Percentiles rank a stretch among this genome's conserved stretches.
Evolutionary conservation across 2,113 vertebrate species (phyloP).

Genomic region (Nerophis ophidion): DNA sequence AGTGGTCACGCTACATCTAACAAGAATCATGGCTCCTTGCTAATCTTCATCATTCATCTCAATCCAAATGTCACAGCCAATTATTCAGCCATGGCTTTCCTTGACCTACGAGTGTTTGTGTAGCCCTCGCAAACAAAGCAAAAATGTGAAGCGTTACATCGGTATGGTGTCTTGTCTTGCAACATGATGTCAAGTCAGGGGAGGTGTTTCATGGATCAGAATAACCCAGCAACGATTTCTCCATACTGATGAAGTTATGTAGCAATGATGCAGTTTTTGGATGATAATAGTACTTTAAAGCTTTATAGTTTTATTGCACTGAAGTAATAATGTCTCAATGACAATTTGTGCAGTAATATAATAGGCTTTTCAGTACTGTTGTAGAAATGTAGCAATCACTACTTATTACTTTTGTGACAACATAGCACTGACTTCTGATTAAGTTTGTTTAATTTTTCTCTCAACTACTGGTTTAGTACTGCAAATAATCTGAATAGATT

Average conservation of each 20-base stretch:
- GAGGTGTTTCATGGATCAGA: too few species aligned
- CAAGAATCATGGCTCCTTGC: not conserved
- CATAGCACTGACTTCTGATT: too few species aligned
- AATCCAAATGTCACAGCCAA: slow-evolving; percentile 5
- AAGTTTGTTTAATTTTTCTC: too few species aligned
- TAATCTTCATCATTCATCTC: not conserved
- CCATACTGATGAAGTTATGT: not conserved
- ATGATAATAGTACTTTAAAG: not conserved
- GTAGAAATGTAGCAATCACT: not conserved
- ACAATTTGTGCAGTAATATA: too few species aligned
- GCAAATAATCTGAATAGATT: too few species aligned
- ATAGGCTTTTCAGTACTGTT: not conserved
- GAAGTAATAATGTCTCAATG: not conserved
- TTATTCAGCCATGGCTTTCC: not conserved
- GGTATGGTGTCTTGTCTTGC: too few species aligned
- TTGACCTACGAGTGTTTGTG: not conserved
- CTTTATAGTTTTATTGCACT: not conserved
- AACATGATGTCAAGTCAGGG: too few species aligned
- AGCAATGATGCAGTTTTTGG: not conserved
- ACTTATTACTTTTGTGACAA: not conserved
- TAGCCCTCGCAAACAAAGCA: not conserved
- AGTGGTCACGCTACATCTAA: slow-evolving; percentile 17
- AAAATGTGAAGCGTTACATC: not conserved
- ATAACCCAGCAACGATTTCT: not conserved
- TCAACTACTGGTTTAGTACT: too few species aligned